Evolutionary conservation across 2,797 vertebrate genomes (phyloP).

Genomic region (Todus mexicanus): DNA sequence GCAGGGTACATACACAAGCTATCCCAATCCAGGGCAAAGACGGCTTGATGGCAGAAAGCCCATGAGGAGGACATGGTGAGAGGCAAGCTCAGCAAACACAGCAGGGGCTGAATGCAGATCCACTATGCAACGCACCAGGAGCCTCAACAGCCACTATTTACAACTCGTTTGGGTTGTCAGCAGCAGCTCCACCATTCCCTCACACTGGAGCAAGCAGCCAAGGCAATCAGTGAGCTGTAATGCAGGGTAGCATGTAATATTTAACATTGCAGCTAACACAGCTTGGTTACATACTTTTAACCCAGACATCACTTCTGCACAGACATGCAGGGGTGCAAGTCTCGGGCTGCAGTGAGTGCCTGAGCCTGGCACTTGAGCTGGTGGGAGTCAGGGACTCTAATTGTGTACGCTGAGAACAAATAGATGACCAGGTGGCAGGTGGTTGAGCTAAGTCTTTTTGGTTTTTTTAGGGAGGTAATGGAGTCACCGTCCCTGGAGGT

Average conservation of each 20-base stretch:
- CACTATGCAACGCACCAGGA: neutral
- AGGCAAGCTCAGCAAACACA: neutral
- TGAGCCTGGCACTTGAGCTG: too few species aligned
- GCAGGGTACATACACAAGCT: neutral
- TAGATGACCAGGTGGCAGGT: too few species aligned
- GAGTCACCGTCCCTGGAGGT: too few species aligned
- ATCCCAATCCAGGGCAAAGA: neutral
- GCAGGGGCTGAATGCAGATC: neutral
- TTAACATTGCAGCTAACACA: neutral
- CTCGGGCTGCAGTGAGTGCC: too few species aligned
- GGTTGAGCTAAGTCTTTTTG: too few species aligned
- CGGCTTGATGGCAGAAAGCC: neutral
- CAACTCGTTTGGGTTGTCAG: neutral
- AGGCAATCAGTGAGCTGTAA: neutral
- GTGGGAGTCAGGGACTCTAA: too few species aligned
- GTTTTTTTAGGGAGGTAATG: too few species aligned
- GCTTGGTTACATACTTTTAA: neutral
- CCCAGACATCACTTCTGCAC: too few species aligned
- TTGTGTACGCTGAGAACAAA: too few species aligned
- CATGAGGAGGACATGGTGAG: rapidly evolving
- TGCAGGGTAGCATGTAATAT: neutral
- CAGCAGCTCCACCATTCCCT: neutral
- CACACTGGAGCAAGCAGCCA: neutral
- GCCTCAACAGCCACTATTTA: neutral
- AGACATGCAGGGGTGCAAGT: too few species aligned